A percentile compares a stretch with the other conserved stretches of the same genome.
Evolutionary conservation across 2,113 vertebrate genomes (phyloP).

Genomic region (Dipodomys stephensi): DNA sequence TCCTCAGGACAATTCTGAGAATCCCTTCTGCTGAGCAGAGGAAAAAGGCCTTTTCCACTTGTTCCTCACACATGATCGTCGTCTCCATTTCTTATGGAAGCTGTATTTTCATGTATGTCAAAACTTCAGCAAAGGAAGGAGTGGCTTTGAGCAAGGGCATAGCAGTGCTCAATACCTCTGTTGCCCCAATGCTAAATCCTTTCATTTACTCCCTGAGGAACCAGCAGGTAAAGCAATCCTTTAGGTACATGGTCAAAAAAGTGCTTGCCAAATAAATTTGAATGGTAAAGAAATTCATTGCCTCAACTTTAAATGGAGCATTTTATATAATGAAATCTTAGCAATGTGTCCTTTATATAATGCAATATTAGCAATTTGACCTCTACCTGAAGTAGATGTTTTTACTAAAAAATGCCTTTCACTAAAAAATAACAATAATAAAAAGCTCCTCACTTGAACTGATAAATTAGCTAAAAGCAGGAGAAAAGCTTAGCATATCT

Average conservation of each 20-base stretch:
- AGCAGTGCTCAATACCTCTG: not conserved
- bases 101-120: constrained; percentile 83
- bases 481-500: too few relatives aligned
- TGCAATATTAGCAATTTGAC: too few relatives aligned
- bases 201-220: not conserved
- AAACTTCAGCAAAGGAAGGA: constrained; percentile 57
- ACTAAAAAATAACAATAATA: too few relatives aligned
- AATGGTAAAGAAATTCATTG: not conserved
- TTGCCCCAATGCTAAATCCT: not conserved
- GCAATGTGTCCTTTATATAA: not conserved
- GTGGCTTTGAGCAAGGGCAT: not conserved
- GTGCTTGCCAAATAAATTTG: not conserved
- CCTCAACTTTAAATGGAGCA: not conserved
- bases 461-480: too few relatives aligned
- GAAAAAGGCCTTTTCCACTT: constrained; percentile 74
- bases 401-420: too few relatives aligned
- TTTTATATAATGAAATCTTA: not conserved
- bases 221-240: not conserved
- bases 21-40: constrained; percentile 56
- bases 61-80: constrained; percentile 68
- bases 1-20: constrained; percentile 67
- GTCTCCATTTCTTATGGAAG: constrained; percentile 77
- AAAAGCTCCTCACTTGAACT: too few relatives aligned
- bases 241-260: not conserved
- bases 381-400: too few relatives aligned